These are phyloP conservation scores for Ammodytes marinus DNA, from an alignment of 2,113 vertebrate genomes.

Conservation along the genomic window DNA sequence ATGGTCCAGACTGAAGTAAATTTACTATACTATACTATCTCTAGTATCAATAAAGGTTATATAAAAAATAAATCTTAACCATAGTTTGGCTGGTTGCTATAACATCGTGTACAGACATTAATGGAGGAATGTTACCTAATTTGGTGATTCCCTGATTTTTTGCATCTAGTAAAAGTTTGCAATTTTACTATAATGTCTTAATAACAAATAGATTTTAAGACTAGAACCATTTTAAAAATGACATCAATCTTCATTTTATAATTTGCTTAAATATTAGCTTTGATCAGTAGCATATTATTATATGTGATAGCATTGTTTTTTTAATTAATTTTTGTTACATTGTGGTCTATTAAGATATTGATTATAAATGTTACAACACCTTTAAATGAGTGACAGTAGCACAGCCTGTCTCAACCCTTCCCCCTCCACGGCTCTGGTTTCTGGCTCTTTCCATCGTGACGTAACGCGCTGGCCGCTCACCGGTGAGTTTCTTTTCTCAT, in stretches of 20 bases:
- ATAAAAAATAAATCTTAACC: background rate
- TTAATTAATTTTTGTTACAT: too few relatives aligned
- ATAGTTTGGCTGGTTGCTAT: background rate
- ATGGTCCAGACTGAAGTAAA: background rate
- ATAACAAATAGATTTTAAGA: too few relatives aligned
- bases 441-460: slow-evolving; percentile 18
- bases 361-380: background rate
- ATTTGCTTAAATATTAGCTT: too few relatives aligned
- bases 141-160: background rate
- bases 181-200: background rate
- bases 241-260: too few relatives aligned
- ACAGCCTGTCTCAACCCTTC: background rate
- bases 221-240: too few relatives aligned
- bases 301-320: too few relatives aligned
- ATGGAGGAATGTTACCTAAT: background rate
- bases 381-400: background rate
- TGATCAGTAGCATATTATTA: too few relatives aligned
- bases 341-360: background rate
- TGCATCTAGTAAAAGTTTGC: background rate
- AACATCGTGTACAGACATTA: background rate
- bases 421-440: background rate
- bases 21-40: too few relatives aligned
- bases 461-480: background rate
- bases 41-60: too few relatives aligned
- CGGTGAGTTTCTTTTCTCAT: background rate